These are phyloP conservation scores for Epirrhoe tristata DNA, from an alignment of 2,888 invertebrate genomes.

Conservation along the genomic window DNA sequence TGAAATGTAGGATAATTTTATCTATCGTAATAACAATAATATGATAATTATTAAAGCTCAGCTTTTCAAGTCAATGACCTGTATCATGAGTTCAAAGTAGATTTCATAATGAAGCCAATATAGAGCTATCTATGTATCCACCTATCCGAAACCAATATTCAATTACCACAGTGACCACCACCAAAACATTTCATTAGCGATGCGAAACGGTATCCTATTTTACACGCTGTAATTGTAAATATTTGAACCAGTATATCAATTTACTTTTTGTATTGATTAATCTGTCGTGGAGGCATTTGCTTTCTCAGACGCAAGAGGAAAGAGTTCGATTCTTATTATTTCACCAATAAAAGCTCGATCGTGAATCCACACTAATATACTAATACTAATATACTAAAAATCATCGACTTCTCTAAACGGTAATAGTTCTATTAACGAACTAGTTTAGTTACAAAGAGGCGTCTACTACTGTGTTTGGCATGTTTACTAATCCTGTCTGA, in stretches of 20 bases:
- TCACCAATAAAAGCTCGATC: too few relatives aligned
- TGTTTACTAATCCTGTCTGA: background rate
- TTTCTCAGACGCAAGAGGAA: too few relatives aligned
- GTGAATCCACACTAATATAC: too few relatives aligned
- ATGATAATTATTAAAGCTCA: too few relatives aligned
- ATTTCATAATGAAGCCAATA: background rate
- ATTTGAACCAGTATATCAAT: background rate
- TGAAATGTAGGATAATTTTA: too few relatives aligned
- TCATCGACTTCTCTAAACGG: too few relatives aligned
- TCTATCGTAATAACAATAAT: too few relatives aligned
- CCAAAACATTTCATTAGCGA: slow-evolving; percentile 54
- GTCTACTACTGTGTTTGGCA: background rate
- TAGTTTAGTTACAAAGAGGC: slow-evolving; percentile 5
- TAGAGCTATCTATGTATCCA: slow-evolving; percentile 23
- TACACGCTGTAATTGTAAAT: slow-evolving; percentile 34
- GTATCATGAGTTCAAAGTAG: background rate
- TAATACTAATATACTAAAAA: too few relatives aligned
- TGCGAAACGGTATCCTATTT: slow-evolving; percentile 45
- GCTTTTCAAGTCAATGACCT: background rate
- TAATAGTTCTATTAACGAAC: slow-evolving; percentile 7
- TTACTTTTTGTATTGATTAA: too few relatives aligned
- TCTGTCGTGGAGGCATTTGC: too few relatives aligned
- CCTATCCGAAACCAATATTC: slow-evolving; percentile 42
- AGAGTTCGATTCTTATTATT: too few relatives aligned
- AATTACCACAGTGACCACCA: slow-evolving; percentile 40